Percentiles rank a stretch among this genome's conserved stretches.
Evolutionary conservation across 2,113 vertebrate species (phyloP).

Genomic region (Lamprotornis superbus): DNA sequence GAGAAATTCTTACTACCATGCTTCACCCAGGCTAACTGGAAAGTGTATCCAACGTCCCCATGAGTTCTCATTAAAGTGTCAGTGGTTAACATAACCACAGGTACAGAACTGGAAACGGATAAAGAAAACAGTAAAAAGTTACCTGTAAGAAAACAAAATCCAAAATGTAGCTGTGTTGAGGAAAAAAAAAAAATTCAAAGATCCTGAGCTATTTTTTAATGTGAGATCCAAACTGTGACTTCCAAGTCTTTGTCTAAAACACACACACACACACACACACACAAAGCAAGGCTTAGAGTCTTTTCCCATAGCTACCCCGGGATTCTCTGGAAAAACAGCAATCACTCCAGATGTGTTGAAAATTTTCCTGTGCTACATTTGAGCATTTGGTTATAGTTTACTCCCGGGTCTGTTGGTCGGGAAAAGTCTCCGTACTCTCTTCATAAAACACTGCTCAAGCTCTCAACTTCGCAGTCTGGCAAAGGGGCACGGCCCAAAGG

Average conservation of each 20-base stretch:
- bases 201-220: background rate
- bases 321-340: background rate
- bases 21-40: background rate
- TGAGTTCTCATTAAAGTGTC: background rate
- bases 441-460: background rate
- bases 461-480: background rate
- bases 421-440: background rate
- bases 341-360: background rate
- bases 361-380: accelerated
- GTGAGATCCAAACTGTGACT: background rate
- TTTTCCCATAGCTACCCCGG: background rate
- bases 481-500: background rate
- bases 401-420: background rate
- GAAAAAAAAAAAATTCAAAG: background rate
- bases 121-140: background rate
- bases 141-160: background rate
- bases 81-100: background rate
- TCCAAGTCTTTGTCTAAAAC: background rate
- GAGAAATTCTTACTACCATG: background rate
- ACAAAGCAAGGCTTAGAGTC: background rate
- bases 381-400: background rate
- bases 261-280: background rate
- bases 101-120: background rate
- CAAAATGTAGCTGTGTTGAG: background rate
- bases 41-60: background rate